Base-by-base conservation (phyloP, 2,797 vertebrate genomes). In the Vultur gryphus region DNA sequence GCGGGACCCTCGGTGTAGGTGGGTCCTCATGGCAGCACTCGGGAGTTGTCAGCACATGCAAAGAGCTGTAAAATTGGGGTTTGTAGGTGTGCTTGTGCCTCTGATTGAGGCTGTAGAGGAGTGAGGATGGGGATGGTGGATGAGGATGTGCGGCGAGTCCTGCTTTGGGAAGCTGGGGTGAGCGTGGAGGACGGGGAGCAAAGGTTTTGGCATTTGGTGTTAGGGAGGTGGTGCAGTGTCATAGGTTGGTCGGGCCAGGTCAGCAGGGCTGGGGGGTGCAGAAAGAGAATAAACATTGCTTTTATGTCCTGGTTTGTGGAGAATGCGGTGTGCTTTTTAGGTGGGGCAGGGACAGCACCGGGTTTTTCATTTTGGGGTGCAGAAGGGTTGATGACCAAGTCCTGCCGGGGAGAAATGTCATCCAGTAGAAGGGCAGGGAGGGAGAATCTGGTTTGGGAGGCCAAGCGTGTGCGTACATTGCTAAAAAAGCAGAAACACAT, bases 401-500 rank as follows among this genome's bases (percentile, higher is more conserved):
- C 28, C 4, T 59, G 18, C 35, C 0, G 2, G n/a, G 35, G 28
- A 65, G 46, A 66, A 79, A 20, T 3, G 5, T 43, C 57, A 31
- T 17, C 37, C 67, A 29, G 61, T 8, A 41, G 25, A 25, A 58
- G 41, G 43, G 59, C 21, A 41, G 62, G 57, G 33, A 48, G 67
- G 31, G 9, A 67, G 16, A 55, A 26, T 14, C 72, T 54, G 61
- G 6, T 54, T 3, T 33, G 41, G 51, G 79, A 70, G 49, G 61
- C 29, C 0, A 5, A 49, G 41, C 3, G 3, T 19, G n/a, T n/a
- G 39, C 0, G 9, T 18, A 6, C 1, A 2, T 39, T 23, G 3
- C 58, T 80, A 11, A 49, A 59, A 70, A 41, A 55, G 44, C 78
- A 87, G 87, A 31, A 84, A 18, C 23, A 2, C 0, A 1, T 49